phyloP scores from a whole-genome alignment of 2,888 invertebrate species.

The Amorpha juglandis region DNA sequence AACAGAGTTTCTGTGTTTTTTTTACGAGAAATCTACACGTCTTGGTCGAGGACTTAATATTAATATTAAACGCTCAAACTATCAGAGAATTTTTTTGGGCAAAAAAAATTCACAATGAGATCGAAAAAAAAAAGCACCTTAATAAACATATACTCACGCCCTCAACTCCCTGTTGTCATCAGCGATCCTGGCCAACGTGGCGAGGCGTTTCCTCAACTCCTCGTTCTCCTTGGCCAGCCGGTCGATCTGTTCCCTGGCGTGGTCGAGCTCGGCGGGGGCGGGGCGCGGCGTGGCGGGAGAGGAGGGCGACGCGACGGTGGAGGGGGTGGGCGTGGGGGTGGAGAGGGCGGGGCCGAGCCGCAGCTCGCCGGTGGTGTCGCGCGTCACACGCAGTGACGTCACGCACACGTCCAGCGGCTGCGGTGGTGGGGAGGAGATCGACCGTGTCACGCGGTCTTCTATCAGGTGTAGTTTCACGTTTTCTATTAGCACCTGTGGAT shows the following conservation, averaged over 20 bases:
- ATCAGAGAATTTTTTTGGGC: too few relatives aligned
- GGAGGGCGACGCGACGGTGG: conserved; percentile 57
- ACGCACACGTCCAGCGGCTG: conserved; percentile 91
- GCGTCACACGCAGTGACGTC: conserved; percentile 87
- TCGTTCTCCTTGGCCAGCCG: conserved; percentile 76
- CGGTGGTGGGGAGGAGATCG: conserved; percentile 91
- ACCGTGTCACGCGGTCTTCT: conserved; percentile 92
- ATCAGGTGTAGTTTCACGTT: conserved; percentile 90
- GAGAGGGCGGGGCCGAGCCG: conserved; percentile 86
- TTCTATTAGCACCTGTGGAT: conserved; percentile 87
- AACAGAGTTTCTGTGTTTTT: too few relatives aligned
- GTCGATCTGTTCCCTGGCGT: conserved; percentile 67
- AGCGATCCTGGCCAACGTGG: conserved; percentile 78
- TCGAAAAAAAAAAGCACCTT: too few relatives aligned
- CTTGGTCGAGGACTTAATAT: too few relatives aligned
- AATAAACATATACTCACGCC: conserved; percentile 68
- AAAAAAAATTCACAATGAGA: too few relatives aligned
- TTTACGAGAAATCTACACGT: too few relatives aligned
- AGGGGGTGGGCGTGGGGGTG: conserved; percentile 56
- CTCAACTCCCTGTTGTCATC: conserved; percentile 81
- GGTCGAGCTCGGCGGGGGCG: conserved; percentile 75
- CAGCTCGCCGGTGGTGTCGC: conserved; percentile 90
- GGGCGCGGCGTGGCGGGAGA: conserved; percentile 62
- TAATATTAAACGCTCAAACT: too few relatives aligned
- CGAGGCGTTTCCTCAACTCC: conserved; percentile 74